Evolutionary conservation across 2,113 vertebrate genomes (phyloP), one percentile per base, ranked within the genome.

Genomic region (Rhineura floridana): DNA sequence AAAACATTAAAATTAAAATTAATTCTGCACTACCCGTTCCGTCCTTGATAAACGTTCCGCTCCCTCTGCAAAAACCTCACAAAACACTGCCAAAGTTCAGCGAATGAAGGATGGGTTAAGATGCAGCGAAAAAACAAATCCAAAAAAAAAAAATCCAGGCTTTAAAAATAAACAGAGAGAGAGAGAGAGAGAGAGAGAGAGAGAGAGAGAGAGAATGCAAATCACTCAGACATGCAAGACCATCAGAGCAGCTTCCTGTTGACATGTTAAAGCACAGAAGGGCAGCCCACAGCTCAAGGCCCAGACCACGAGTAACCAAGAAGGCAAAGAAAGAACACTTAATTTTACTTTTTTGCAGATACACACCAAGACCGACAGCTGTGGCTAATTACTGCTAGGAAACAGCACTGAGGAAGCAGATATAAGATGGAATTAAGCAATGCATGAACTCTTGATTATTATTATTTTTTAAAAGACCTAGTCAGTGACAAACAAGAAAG

Each of bases 311-410:
- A 86, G 80, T 67, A 80, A 67, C 6, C n/a, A 90, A 83, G 89
- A 50, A 25, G 6, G 65, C 59, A 17, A 0, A 17, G 0, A 0
- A 70, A n/a, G 62, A 93, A 90, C 81, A 78, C 46, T 17, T 0
- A 84, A 33, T 0, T 28, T 63, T 91, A 79, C 84, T 84, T 76
- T 46, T 48, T 52, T 82, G 86, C 50, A n/a, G n/a, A 80, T 39
- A 0, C 3, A 83, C 42, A 55, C 55, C 44, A 85, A 69, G 79
- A 62, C 39, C 81, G 17, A 83, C 63, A 84, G 48, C 39, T 84
- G 48, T 79, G 63, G 73, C 42, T 73, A 84, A 67, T 77, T 69
- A 84, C 6, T 69, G 36, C 82, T 91, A 92, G 87, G 80, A n/a
- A 76, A 36, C 28, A 8, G 76, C 65, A 42, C 46, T 12, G 5